A percentile compares a stretch with the other conserved stretches of the same genome.
Evolutionary conservation across 2,113 vertebrate genomes (phyloP).

Genomic region (Platysternon megacephalum): DNA sequence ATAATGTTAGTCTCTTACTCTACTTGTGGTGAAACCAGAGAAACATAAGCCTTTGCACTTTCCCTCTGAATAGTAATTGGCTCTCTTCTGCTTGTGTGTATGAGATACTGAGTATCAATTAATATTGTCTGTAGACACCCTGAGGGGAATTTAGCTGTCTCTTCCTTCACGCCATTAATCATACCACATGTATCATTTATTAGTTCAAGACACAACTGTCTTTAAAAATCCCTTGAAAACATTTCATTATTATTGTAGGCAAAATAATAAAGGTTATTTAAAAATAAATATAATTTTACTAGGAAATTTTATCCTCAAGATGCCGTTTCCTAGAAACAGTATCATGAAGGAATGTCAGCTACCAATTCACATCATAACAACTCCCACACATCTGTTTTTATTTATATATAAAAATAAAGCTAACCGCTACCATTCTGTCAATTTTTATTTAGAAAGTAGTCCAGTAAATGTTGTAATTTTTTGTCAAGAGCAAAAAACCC

Average conservation of each 20-base stretch:
- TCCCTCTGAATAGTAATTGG: not conserved
- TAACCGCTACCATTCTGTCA: not conserved
- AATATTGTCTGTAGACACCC: not conserved
- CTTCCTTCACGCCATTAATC: not conserved
- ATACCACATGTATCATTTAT: accelerated
- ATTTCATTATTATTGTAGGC: not conserved
- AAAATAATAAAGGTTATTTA: not conserved
- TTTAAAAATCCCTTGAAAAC: not conserved
- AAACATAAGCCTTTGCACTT: not conserved
- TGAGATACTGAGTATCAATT: not conserved
- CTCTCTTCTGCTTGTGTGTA: not conserved
- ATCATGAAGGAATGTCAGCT: accelerated
- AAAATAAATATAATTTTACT: not conserved
- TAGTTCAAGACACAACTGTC: not conserved
- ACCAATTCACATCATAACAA: not conserved
- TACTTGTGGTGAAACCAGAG: not conserved
- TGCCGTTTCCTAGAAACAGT: not conserved
- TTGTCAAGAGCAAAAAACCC: not conserved
- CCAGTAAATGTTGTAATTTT: constrained; percentile 23
- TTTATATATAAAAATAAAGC: not conserved
- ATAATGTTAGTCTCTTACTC: accelerated
- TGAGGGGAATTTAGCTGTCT: not conserved
- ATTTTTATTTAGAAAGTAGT: not conserved
- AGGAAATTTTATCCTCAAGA: not conserved
- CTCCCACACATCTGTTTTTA: not conserved